Percentiles rank a stretch among this genome's conserved stretches.
These are phyloP conservation scores for Pterocles orientalis DNA, from an alignment of 2,113 vertebrate genomes.

Conservation along the genomic window DNA sequence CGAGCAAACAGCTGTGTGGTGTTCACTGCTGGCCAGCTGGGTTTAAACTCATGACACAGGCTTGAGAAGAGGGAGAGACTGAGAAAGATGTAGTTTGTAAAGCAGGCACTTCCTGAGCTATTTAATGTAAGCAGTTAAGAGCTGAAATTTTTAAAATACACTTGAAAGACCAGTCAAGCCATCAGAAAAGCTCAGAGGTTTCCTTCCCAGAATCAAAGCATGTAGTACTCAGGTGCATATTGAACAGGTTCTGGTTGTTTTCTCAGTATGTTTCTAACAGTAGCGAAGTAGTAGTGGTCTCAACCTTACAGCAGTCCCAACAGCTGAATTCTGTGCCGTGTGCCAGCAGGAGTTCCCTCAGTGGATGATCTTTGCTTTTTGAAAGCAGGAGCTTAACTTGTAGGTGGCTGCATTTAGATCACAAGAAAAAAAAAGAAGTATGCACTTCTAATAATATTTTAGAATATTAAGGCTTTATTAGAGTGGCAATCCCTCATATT, in stretches of 20 bases:
- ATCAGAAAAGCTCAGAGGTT: not conserved
- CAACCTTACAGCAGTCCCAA: fast-evolving
- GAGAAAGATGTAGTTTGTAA: not conserved
- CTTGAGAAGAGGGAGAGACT: not conserved
- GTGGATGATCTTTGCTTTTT: not conserved
- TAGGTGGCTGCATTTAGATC: not conserved
- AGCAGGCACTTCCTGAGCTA: not conserved
- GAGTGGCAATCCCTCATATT: not conserved
- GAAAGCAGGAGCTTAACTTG: not conserved
- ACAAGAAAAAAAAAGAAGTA: not conserved
- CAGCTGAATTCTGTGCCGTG: not conserved
- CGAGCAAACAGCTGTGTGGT: too few species aligned
- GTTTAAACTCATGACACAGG: too few species aligned
- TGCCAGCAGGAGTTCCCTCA: not conserved
- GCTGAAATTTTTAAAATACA: not conserved
- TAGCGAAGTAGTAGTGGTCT: not conserved
- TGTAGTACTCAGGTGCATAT: fast-evolving
- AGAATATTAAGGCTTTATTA: not conserved
- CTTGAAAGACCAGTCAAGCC: not conserved
- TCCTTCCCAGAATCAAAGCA: not conserved
- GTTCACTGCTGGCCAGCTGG: too few species aligned
- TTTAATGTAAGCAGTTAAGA: not conserved
- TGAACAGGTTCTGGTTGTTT: not conserved
- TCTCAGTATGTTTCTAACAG: not conserved
- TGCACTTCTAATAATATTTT: not conserved